Conservation (phyloP, 2,113 vertebrate species). For the Phaetusa simplex region DNA sequence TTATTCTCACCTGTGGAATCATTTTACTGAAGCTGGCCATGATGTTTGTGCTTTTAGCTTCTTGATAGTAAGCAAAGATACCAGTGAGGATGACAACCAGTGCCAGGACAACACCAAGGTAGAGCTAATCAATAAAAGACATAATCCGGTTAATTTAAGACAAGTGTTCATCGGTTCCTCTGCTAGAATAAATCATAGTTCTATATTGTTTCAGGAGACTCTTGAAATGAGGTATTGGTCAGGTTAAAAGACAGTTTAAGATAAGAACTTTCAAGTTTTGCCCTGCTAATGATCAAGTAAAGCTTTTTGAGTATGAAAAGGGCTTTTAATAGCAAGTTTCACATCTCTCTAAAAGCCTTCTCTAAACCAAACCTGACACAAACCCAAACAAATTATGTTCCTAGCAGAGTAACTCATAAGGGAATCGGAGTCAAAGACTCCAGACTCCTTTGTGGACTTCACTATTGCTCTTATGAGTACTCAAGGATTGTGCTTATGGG, state of each 20-base stretch:
- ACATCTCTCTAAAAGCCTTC: background rate
- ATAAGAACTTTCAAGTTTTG: background rate
- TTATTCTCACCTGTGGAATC: constrained; percentile 79
- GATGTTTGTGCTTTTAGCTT: constrained; percentile 85
- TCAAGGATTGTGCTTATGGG: background rate
- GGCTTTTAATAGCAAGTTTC: background rate
- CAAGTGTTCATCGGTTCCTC: background rate
- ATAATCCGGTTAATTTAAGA: background rate
- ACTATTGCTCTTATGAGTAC: background rate
- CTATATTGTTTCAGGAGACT: background rate
- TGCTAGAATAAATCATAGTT: background rate
- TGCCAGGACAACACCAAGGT: constrained; percentile 76
- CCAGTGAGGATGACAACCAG: constrained; percentile 80
- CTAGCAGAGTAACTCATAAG: background rate
- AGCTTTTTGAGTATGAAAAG: background rate
- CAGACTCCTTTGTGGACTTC: background rate
- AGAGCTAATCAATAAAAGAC: constrained; percentile 66
- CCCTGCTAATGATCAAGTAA: background rate
- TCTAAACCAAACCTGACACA: background rate
- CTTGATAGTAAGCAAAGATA: constrained; percentile 83
- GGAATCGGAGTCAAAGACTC: background rate
- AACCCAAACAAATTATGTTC: background rate
- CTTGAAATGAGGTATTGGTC: background rate
- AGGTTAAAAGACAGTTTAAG: background rate
- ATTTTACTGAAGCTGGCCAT: constrained; percentile 84